Percentiles rank a stretch among this genome's conserved stretches.
Conservation (phyloP, 2,797 vertebrate genomes). For the Pantherophis alleghaniensis region DNA sequence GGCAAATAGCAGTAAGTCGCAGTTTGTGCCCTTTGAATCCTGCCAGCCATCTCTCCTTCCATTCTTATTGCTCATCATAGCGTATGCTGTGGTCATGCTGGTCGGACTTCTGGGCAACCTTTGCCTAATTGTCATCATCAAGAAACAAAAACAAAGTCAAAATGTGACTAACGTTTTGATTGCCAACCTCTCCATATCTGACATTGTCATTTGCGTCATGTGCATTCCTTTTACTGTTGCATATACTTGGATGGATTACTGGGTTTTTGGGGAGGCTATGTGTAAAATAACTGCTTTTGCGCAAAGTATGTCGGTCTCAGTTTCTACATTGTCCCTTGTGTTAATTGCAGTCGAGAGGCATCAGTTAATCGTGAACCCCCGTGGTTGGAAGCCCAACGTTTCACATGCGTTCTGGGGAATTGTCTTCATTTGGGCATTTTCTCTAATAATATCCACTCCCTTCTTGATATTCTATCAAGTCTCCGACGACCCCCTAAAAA, state of each 20-base stretch:
- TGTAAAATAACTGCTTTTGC: constrained; percentile 84
- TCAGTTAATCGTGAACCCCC: constrained; percentile 74
- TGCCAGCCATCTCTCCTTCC: constrained; percentile 60
- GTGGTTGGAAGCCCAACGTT: constrained; percentile 71
- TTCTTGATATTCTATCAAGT: constrained; percentile 71
- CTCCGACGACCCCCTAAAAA: constrained; percentile 70
- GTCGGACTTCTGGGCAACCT: constrained; percentile 85
- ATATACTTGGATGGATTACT: constrained; percentile 86
- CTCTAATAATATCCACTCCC: constrained; percentile 68
- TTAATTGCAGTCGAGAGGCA: constrained; percentile 81
- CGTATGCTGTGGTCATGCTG: constrained; percentile 75
- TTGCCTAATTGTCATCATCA: constrained; percentile 84
- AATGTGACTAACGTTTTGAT: constrained; percentile 88
- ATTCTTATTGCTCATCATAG: constrained; percentile 65
- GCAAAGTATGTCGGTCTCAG: constrained; percentile 84
- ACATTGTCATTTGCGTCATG: constrained; percentile 84
- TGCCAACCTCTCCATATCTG: constrained; percentile 86
- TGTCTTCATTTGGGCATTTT: constrained; percentile 66
- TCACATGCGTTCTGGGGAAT: constrained; percentile 72
- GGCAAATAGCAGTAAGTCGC: constrained; percentile 56
- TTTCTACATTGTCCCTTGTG: constrained; percentile 86
- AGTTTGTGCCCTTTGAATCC: constrained; percentile 63
- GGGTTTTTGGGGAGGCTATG: constrained; percentile 84
- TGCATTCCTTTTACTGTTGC: constrained; percentile 85
- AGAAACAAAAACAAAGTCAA: constrained; percentile 80